Base-by-base conservation (phyloP, 64 coral and sea anemone species). In the Montipora foliosa region DNA sequence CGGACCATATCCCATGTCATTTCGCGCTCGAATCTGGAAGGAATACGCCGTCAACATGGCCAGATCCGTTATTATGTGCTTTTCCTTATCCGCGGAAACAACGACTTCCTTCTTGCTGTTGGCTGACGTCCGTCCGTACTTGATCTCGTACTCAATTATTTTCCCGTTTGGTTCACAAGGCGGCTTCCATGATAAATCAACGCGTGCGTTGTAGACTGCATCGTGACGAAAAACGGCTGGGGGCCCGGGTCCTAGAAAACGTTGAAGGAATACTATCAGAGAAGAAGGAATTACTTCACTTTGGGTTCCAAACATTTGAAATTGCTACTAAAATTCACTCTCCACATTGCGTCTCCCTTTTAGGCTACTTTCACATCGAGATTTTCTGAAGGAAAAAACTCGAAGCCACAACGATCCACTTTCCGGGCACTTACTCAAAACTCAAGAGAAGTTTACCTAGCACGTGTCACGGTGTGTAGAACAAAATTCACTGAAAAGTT, bases 141-240 rank as follows among this genome's bases (percentile, higher is more conserved):
- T 88, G 17, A 95, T 76, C 80, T 97, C 89, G 89, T 91, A 97
- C 0, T 86, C 77, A 7, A 60, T 58, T n/a, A 97, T 95, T 77
- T 89, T 67, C 12, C 93, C 96, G 76, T 95, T 97, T 12, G 96
- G 83, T 83, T 97, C 96, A 74, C 96, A 97, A 11, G 96, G 96
- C 8, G 71, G 69, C 2, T 77, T 72, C 96, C 96, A 97, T 47
- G 72, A 89, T 16, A 97, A 85, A 12, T 97, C 88, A 13, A 97
- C 93, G 52, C 90, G 89, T n/a, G 75, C 72, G 50, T 97, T 97
- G 73, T 97, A 97, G 16, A 97, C 89, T 37, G 89, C 92, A 46
- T 92, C 89, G 1, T 84, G 69, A 49, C 81, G 46, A 50, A 97
- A 97, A 73, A 67, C 66, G 21, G 83, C 88, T 5, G 91, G 74